Evolutionary conservation across 1,140 invertebrate species (phyloP).

Genomic region (Homalodisca vitripennis): DNA sequence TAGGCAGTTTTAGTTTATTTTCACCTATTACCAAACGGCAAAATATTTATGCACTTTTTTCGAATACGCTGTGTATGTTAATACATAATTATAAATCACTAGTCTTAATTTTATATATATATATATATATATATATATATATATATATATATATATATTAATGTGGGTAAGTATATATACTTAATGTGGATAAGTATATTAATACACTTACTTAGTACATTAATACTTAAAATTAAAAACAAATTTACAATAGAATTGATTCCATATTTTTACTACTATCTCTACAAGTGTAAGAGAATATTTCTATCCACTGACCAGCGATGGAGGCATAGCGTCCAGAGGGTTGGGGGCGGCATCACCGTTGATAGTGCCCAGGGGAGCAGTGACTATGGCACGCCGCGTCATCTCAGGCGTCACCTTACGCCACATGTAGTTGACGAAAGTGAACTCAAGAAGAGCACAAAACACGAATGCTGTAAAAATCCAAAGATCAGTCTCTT

Average conservation of each 20-base stretch:
- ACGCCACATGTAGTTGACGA: conserved; percentile 53
- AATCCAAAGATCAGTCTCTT: too few species aligned
- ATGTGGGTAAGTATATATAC: not conserved
- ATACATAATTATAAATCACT: not conserved
- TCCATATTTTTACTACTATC: not conserved
- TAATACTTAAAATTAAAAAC: too few species aligned
- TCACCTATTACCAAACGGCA: too few species aligned
- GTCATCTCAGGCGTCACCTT: conserved; percentile 40
- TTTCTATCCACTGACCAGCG: not conserved
- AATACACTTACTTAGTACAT: not conserved
- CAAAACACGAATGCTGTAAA: conserved; percentile 52
- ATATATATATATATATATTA: too few species aligned
- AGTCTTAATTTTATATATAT: not conserved
- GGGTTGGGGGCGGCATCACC: conserved; percentile 20
- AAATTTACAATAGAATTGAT: not conserved
- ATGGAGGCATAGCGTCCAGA: conserved; percentile 10
- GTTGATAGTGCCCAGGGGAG: conserved; percentile 18
- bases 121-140: not conserved
- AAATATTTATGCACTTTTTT: too few species aligned
- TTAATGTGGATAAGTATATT: not conserved
- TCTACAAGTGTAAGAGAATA: not conserved
- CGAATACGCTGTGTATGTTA: too few species aligned
- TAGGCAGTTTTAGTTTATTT: too few species aligned
- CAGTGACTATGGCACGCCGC: conserved; percentile 28
- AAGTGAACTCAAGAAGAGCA: conserved; percentile 52